Evolutionary conservation across 2,888 invertebrate species (phyloP).

Genomic region (Pyrgus malvae): DNA sequence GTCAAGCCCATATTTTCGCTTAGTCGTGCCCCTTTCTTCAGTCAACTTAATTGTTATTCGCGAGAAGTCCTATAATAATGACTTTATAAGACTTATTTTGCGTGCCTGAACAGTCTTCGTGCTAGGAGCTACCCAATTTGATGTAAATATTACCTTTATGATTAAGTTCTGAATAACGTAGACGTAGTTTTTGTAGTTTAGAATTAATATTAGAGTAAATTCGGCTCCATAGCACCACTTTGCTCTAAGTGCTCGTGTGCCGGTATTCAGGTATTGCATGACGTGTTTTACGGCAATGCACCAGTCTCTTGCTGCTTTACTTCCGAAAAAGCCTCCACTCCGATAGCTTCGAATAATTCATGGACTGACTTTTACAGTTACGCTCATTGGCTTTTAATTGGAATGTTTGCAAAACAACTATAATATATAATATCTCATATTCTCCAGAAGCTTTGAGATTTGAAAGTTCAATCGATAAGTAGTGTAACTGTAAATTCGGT

Average conservation of each 20-base stretch:
- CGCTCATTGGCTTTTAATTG: conserved; percentile 8
- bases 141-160: neutral
- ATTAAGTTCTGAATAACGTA: conserved; percentile 3
- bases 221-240: conserved; percentile 79
- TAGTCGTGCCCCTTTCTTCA: conserved; percentile 6
- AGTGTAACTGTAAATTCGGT: conserved; percentile 35
- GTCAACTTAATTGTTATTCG: neutral
- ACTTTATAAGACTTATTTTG: neutral
- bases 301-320: conserved; percentile 36
- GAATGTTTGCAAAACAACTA: neutral
- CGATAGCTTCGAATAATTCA: conserved; percentile 17
- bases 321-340: conserved; percentile 32
- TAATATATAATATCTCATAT: neutral
- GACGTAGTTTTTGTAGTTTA: conserved; percentile 40
- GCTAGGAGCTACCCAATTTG: neutral
- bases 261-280: conserved; percentile 57
- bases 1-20: conserved; percentile 1
- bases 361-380: conserved; percentile 34
- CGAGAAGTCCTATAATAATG: neutral
- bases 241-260: conserved; percentile 70
- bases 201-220: conserved; percentile 42
- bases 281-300: conserved; percentile 41
- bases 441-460: neutral
- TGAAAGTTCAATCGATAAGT: too few relatives aligned
- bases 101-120: neutral